Evolutionary conservation across 2,113 vertebrate species (phyloP).

Genomic region (Sorex fumeus): DNA sequence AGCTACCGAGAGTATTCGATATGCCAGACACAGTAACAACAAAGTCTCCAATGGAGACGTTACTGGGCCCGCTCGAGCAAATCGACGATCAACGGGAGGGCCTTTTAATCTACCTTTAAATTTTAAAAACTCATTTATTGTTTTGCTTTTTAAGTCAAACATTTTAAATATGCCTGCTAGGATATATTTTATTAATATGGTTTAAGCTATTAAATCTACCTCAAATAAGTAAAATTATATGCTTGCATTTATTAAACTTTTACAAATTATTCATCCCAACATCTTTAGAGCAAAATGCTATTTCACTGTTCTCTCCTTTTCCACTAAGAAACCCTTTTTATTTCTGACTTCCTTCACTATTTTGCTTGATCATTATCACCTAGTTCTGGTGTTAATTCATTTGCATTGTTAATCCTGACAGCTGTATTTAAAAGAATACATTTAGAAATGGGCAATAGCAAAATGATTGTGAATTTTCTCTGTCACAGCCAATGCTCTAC

Average conservation of each 20-base stretch:
- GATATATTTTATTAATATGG: neutral
- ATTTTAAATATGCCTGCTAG: neutral
- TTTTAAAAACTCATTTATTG: conserved; percentile 18
- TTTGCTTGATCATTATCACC: neutral
- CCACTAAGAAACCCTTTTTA: neutral
- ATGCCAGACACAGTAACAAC: too few relatives aligned
- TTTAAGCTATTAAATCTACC: conserved; percentile 1
- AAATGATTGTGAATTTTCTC: neutral
- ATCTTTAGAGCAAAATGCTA: neutral
- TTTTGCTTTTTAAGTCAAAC: conserved; percentile 23
- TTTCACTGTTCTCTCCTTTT: neutral
- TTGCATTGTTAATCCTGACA: neutral
- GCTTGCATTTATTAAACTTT: neutral
- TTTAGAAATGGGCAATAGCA: neutral
- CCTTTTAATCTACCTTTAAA: conserved; percentile 29
- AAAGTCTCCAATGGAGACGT: too few relatives aligned
- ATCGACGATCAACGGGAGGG: too few relatives aligned
- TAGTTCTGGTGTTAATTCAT: neutral
- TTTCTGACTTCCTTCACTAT: neutral
- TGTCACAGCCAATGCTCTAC: neutral
- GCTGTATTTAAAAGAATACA: neutral
- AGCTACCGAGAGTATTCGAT: too few relatives aligned
- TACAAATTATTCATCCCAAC: neutral
- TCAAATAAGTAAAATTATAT: conserved; percentile 34
- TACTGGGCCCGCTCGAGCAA: too few relatives aligned